Percentiles rank a stretch among this genome's conserved stretches.
Conservation (phyloP, 2,888 invertebrate genomes). For the Heteromyza rotundicornis region DNA sequence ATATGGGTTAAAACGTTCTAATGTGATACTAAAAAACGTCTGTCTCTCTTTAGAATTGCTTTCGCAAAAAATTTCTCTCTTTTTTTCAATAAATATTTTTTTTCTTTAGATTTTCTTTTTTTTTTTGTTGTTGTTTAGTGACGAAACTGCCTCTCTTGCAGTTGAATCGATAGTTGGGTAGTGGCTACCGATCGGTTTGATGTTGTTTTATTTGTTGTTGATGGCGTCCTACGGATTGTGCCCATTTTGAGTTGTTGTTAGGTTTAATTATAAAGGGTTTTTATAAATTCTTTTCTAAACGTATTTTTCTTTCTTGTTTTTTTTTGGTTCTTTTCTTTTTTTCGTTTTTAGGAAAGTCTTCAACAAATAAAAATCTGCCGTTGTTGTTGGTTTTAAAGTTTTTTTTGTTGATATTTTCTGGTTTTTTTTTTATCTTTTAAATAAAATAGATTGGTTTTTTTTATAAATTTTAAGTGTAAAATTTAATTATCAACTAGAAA, state of each 20-base stretch:
- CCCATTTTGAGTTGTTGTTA: no score
- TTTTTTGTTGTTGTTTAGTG: no score
- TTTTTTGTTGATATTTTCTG: slow-evolving; percentile 23
- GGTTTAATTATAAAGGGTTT: no score
- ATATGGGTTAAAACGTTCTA: slow-evolving; percentile 9
- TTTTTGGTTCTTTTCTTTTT: slow-evolving; percentile 15
- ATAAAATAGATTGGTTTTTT: slow-evolving; percentile 14
- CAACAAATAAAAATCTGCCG: slow-evolving; percentile 21
- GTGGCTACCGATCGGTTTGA: no score
- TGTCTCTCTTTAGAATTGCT: slow-evolving; percentile 11
- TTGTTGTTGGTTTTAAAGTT: slow-evolving; percentile 17
- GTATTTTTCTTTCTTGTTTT: slow-evolving; percentile 31
- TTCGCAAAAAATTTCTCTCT: slow-evolving; percentile 1
- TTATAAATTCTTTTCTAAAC: no score
- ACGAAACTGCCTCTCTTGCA: background rate
- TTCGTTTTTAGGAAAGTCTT: background rate
- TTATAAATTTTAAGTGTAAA: slow-evolving; percentile 51
- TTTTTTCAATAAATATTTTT: background rate
- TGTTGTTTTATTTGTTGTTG: no score
- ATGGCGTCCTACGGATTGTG: no score
- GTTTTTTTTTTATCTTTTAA: slow-evolving; percentile 26
- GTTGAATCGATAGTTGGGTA: no score
- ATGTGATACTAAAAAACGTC: no score
- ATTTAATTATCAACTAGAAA: slow-evolving; percentile 53
- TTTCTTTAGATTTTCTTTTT: no score